Percentiles rank a stretch among this genome's conserved stretches.
Conservation (phyloP, 2,888 invertebrate genomes). For the Eupithecia abbreviata region DNA sequence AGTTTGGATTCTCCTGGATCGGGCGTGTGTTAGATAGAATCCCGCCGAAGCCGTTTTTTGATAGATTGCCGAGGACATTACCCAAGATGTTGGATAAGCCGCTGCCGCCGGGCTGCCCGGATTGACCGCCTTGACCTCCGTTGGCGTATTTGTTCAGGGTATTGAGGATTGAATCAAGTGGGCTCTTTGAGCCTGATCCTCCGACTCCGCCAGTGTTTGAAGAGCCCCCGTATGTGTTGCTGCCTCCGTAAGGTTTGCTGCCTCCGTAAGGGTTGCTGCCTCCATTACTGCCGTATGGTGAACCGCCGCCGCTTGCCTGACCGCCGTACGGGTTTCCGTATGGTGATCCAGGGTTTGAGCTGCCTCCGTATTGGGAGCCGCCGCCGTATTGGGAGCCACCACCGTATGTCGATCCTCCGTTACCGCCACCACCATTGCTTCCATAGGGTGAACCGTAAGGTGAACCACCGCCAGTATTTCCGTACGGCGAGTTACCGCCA, state of each 20-base stretch:
- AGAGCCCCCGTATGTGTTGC: slow-evolving; percentile 55
- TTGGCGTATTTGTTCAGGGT: slow-evolving; percentile 64
- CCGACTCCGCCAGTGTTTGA: slow-evolving; percentile 47
- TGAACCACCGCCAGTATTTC: slow-evolving; percentile 33
- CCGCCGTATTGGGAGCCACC: slow-evolving; percentile 41
- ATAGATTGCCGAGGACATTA: slow-evolving; percentile 68
- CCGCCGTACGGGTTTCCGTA: slow-evolving; percentile 13
- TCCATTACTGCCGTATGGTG: slow-evolving; percentile 44
- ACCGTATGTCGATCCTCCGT: slow-evolving; percentile 39
- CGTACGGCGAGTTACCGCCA: slow-evolving; percentile 28
- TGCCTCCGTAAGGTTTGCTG: slow-evolving; percentile 53
- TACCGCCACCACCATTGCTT: slow-evolving; percentile 27
- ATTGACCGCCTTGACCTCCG: slow-evolving; percentile 47
- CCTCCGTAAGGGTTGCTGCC: slow-evolving; percentile 45
- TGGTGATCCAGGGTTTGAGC: slow-evolving; percentile 24
- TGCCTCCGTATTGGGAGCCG: slow-evolving; percentile 44
- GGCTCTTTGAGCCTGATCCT: slow-evolving; percentile 53
- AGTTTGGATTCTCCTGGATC: slow-evolving; percentile 76
- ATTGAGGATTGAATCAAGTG: slow-evolving; percentile 63
- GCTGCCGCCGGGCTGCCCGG: slow-evolving; percentile 49
- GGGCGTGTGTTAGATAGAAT: slow-evolving; percentile 75
- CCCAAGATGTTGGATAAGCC: slow-evolving; percentile 72
- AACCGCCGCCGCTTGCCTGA: slow-evolving; percentile 34
- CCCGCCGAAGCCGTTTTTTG: slow-evolving; percentile 71
- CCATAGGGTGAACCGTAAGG: slow-evolving; percentile 28